Conservation (phyloP, 2,797 vertebrate genomes). For the Xiphorhynchus erythropygius region DNA sequence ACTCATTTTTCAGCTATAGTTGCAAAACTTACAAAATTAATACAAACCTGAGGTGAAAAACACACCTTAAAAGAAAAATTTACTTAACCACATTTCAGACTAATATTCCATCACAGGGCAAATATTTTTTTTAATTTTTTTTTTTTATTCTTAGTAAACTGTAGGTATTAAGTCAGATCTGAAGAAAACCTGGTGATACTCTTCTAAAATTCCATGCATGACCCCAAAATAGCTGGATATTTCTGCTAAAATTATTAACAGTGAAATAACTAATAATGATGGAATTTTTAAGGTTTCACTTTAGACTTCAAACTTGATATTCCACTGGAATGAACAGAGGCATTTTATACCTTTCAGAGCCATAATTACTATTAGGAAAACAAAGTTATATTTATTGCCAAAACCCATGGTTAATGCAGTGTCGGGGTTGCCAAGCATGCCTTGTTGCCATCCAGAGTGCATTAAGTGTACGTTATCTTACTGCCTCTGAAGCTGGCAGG, state of each 20-base stretch:
- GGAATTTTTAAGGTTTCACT: not conserved
- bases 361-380: not conserved
- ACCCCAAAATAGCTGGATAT: not conserved
- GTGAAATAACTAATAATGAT: not conserved
- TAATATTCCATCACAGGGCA: not conserved
- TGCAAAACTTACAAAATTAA: not conserved
- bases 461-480: not conserved
- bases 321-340: not conserved
- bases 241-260: conserved; percentile 34
- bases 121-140: not conserved
- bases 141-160: not conserved
- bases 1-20: not conserved
- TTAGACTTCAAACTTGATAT: not conserved
- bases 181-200: not conserved
- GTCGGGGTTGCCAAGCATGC: not conserved
- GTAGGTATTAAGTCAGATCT: not conserved
- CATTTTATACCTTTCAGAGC: not conserved
- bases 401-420: not conserved
- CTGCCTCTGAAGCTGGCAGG: not conserved
- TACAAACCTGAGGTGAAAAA: not conserved
- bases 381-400: not conserved
- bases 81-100: not conserved
- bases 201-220: not conserved
- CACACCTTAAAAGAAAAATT: not conserved
- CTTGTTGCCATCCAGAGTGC: not conserved